Evolutionary conservation across 1,140 invertebrate genomes (phyloP), one percentile per base, ranked within the genome.

Genomic region (Bicyclus anynana): DNA sequence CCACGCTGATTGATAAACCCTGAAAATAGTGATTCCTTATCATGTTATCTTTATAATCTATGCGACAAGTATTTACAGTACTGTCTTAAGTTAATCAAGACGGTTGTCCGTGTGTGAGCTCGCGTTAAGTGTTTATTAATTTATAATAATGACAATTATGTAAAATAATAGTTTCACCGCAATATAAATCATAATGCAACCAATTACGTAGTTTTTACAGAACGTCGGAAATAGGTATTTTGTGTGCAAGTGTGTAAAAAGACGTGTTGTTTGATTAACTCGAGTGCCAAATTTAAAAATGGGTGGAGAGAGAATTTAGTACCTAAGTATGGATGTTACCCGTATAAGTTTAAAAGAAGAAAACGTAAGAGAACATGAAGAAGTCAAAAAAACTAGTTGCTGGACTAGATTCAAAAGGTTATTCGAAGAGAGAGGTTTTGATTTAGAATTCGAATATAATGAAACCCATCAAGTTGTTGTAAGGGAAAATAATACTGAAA

Each of bases 381-480:
- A 65, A 29, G 53, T 61, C 12, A 73, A 71, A 37, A 69, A 71
- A 26, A 23, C 62, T 7, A 75, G 81, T 4, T 88, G 85, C 59
- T 88, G 85, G 85, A 73, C 72, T 0, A 77, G 72, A 44, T 83
- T 88, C 29, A 84, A 75, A 67, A 84, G 71, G 52, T 62, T 88
- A 5, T 88, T 88, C 53, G 81, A 86, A 35, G 79, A 77, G n/a
- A 65, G 81, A 60, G 85, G 85, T 1, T 88, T 88, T 38, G 85
- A 88, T 69, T 69, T 88, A 49, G 68, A 82, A 53, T 88, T 72
- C 38, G 84, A 88, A 70, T 86, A 81, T 38, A 74, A 61, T 51
- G 53, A 23, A 4, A 51, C 61, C 35, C 48, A 66, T 5, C 54
- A 60, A 12, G 67, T 42, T 46, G 56, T 68, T 47, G 51, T 69